Conservation (phyloP, 2,888 invertebrate genomes). For the Leucophenga maculata region DNA sequence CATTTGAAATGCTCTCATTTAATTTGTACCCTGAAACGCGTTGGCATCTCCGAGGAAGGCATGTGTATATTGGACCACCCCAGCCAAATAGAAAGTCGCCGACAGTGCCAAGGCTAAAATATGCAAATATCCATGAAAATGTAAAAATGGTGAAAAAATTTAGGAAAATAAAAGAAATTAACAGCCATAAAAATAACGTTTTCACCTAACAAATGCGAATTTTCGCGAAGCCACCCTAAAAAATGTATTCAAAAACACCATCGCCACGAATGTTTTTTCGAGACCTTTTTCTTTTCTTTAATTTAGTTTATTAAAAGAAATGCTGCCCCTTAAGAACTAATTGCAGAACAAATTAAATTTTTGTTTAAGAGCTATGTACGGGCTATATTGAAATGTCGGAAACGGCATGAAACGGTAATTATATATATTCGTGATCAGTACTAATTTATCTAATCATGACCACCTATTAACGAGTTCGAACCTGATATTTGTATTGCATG, state of each 20-base stretch:
- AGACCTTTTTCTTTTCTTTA: constrained; percentile 28
- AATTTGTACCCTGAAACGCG: constrained; percentile 31
- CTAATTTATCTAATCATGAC: no score
- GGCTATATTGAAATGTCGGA: no score
- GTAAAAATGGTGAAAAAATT: constrained; percentile 52
- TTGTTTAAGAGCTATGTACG: no score
- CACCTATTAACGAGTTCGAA: no score
- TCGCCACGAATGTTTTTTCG: constrained; percentile 55
- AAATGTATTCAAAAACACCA: neutral
- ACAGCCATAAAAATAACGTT: constrained; percentile 68
- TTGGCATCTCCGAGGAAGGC: constrained; percentile 34
- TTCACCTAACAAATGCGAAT: constrained; percentile 60
- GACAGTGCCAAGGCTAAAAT: constrained; percentile 40
- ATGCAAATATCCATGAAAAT: constrained; percentile 66
- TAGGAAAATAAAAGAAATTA: constrained; percentile 62
- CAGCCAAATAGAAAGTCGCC: neutral
- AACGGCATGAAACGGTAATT: no score
- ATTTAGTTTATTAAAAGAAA: constrained; percentile 25
- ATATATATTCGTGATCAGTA: no score
- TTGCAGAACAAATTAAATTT: constrained; percentile 2
- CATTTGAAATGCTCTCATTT: constrained; percentile 22
- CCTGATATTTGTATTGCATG: no score
- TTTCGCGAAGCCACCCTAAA: constrained; percentile 1
- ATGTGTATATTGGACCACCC: no score
- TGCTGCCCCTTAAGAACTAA: constrained; percentile 2